A percentile compares a stretch with the other conserved stretches of the same genome.
phyloP scores from a whole-genome alignment of 2,888 invertebrate species.

The Cenopis cana region DNA sequence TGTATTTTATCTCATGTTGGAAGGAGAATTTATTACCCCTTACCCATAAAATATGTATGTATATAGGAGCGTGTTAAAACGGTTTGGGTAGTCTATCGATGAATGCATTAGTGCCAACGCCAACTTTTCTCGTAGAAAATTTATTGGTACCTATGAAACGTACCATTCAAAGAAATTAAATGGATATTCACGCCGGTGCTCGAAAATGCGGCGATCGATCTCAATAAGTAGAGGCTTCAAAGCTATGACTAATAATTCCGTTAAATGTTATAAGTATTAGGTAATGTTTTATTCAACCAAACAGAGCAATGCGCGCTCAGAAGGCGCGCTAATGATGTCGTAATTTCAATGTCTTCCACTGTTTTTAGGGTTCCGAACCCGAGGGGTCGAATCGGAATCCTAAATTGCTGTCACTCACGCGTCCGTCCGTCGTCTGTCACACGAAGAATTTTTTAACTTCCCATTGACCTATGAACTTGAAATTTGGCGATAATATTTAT shows the following conservation, averaged over 20 bases:
- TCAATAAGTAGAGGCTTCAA: too few species aligned
- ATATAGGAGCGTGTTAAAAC: conserved; percentile 28
- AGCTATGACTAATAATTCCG: too few species aligned
- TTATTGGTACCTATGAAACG: conserved; percentile 1
- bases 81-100: conserved; percentile 23
- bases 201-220: too few species aligned
- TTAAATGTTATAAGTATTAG: not conserved
- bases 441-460: too few species aligned
- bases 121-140: not conserved
- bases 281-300: not conserved
- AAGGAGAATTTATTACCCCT: conserved; percentile 35
- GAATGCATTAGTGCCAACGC: conserved; percentile 9
- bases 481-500: too few species aligned
- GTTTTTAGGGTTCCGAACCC: too few species aligned
- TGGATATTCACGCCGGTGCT: not conserved
- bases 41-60: conserved; percentile 32
- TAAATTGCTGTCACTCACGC: too few species aligned
- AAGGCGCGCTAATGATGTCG: too few species aligned
- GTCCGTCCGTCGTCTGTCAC: too few species aligned
- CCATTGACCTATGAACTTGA: too few species aligned
- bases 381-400: too few species aligned
- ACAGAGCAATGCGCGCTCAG: not conserved
- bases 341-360: too few species aligned
- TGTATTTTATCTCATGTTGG: conserved; percentile 36
- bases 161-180: not conserved